Evolutionary conservation across 2,888 invertebrate genomes (phyloP), one percentile per base, ranked within the genome.

Genomic region (Agrochola lychnidis): DNA sequence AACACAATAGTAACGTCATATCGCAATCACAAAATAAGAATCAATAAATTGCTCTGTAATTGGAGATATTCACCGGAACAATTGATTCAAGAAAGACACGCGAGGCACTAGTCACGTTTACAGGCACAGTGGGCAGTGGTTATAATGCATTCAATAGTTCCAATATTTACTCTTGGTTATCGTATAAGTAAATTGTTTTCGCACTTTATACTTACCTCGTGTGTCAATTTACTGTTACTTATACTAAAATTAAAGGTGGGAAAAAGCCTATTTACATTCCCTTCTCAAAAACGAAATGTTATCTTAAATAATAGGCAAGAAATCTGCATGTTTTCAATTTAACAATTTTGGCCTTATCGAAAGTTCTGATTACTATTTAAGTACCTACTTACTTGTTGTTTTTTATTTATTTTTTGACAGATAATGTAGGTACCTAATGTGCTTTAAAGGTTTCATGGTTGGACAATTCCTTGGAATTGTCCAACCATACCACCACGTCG

Each of bases 101-200:
- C 76, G 71, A 68, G 30, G 10, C 30, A 30, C 30, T 0, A 66
- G 70, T 81, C 77, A 84, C 84, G 82, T 77, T 75, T 67, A 19
- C 12, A 12, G 1, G 19, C 57, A 59, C 53, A 22, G 45, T 56
- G 25, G 14, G 5, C 25, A 19, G 16, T 63, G 14, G 19, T 36
- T 12, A 7, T 6, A 51, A 42, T 59, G 36, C 16, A 69, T 30
- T 53, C 22, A 22, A 61, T 70, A n/a, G 42, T 45, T 51, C 9
- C 51, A 56, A 56, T n/a, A 76, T 56, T 22, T 51, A 51, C 51
- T 22, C 9, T 51, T 51, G 7, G 51, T 51, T 51, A 51, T 51
- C 19, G 19, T 16, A 19, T 51, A 19, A 51, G 51, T 51, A 51
- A 51, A 51, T 22, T 76, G 16, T 45, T 66, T 40, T 3, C 16